Percentiles rank a stretch among this genome's conserved stretches.
Evolutionary conservation across 2,888 invertebrate species (phyloP).

Genomic region (Amphipoea lucens): DNA sequence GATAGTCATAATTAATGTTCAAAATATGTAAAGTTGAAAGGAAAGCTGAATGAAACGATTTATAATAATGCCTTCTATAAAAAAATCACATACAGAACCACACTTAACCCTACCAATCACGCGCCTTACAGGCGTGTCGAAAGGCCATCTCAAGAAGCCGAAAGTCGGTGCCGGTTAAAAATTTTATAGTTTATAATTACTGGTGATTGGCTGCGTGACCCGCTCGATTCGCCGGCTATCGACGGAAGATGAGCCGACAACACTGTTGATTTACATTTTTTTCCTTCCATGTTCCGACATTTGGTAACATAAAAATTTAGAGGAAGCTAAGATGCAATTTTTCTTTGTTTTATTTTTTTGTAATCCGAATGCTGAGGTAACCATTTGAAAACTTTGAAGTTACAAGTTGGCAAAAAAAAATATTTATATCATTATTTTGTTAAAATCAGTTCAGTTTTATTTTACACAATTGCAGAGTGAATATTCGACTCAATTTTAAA

Average conservation of each 20-base stretch:
- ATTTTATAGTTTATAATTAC: slow-evolving; percentile 90
- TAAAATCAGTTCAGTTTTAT: not conserved
- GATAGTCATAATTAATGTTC: not conserved
- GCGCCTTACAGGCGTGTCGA: slow-evolving; percentile 81
- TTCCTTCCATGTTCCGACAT: slow-evolving; percentile 43
- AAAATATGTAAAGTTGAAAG: too few species aligned
- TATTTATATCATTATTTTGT: not conserved
- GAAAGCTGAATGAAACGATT: too few species aligned
- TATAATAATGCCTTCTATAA: not conserved
- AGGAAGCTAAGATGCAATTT: slow-evolving; percentile 5
- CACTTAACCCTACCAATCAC: slow-evolving; percentile 49
- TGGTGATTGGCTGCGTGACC: slow-evolving; percentile 84
- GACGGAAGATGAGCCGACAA: slow-evolving; percentile 57
- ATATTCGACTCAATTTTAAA: not conserved
- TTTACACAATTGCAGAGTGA: not conserved
- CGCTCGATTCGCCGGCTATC: slow-evolving; percentile 76
- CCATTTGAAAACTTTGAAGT: not conserved
- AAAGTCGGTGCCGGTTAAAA: slow-evolving; percentile 82
- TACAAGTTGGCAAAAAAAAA: not conserved
- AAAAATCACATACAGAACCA: slow-evolving; percentile 76
- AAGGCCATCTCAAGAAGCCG: slow-evolving; percentile 88
- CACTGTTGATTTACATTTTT: slow-evolving; percentile 68
- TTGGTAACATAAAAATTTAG: slow-evolving; percentile 30
- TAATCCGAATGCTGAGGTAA: slow-evolving; percentile 18
- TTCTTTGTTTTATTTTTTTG: not conserved